phyloP scores from a whole-genome alignment of 2,888 invertebrate genomes.

The Amaurobius ferox region DNA sequence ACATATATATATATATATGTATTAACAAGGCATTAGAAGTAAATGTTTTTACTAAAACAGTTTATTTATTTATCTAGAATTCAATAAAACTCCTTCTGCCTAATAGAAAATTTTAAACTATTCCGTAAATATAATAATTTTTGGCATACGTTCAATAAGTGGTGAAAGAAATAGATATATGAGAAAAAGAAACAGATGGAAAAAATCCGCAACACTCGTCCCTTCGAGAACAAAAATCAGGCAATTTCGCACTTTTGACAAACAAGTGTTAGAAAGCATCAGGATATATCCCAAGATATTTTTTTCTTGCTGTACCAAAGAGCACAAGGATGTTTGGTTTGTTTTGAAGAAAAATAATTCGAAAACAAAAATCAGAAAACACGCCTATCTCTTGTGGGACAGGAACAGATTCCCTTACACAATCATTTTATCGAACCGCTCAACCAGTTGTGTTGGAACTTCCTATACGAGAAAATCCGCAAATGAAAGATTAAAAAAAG shows the following conservation, averaged over 20 bases:
- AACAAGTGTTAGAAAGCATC: slow-evolving; percentile 65
- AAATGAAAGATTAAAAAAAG: too few relatives aligned
- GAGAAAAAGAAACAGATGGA: slow-evolving; percentile 8
- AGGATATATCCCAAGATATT: slow-evolving; percentile 30
- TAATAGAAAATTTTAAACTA: too few relatives aligned
- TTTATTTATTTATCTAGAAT: too few relatives aligned
- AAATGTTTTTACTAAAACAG: too few relatives aligned
- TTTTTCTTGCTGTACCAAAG: background rate
- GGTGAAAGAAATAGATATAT: too few relatives aligned
- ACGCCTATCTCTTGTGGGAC: slow-evolving; percentile 39
- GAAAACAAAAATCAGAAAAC: slow-evolving; percentile 58
- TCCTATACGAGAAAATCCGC: slow-evolving; percentile 5
- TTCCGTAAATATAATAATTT: too few relatives aligned
- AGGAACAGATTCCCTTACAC: slow-evolving; percentile 49
- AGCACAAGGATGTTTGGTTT: slow-evolving; percentile 53
- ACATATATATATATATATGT: too few relatives aligned
- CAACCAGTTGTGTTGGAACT: slow-evolving; percentile 38
- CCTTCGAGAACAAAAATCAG: slow-evolving; percentile 47
- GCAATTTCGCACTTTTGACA: slow-evolving; percentile 60
- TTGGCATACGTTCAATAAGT: too few relatives aligned
- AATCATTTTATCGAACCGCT: slow-evolving; percentile 64
- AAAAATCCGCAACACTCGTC: slow-evolving; percentile 24
- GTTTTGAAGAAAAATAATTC: slow-evolving; percentile 55
- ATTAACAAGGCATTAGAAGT: too few relatives aligned
- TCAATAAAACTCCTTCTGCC: too few relatives aligned